These are phyloP conservation scores for Myotis brandtii DNA, from an alignment of 2,113 vertebrate genomes.

Conservation along the genomic window DNA sequence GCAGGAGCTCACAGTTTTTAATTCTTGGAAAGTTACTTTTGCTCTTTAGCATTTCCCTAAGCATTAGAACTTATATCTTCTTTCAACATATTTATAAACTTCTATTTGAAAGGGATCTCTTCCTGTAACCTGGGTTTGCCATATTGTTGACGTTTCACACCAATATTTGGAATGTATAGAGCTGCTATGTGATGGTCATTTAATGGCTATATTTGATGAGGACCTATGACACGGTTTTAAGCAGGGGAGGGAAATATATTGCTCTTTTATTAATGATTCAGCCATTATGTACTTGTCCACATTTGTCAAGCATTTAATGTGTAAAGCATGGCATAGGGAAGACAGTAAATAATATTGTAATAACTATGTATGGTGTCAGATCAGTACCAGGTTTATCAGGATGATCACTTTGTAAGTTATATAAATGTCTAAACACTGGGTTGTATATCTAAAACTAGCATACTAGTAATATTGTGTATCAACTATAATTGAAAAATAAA, in stretches of 20 bases:
- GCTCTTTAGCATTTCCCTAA: background rate
- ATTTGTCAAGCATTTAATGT: background rate
- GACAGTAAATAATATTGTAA: background rate
- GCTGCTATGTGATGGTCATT: background rate
- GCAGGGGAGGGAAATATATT: background rate
- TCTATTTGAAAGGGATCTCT: background rate
- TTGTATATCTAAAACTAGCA: background rate
- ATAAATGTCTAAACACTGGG: background rate
- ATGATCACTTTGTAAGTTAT: background rate
- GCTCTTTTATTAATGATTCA: background rate
- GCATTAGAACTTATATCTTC: background rate
- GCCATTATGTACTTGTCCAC: background rate
- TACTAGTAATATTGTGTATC: background rate
- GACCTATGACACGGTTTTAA: background rate
- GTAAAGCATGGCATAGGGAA: background rate
- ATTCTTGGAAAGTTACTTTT: background rate
- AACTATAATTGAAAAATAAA: background rate
- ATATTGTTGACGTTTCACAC: background rate
- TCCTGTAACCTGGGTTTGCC: background rate
- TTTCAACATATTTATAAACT: background rate
- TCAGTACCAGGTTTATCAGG: background rate
- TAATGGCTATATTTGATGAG: background rate
- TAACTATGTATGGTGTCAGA: background rate
- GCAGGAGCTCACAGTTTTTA: background rate
- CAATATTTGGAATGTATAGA: background rate